Evolutionary conservation across 2,797 vertebrate genomes (phyloP).

Genomic region (Phataginus tricuspis): DNA sequence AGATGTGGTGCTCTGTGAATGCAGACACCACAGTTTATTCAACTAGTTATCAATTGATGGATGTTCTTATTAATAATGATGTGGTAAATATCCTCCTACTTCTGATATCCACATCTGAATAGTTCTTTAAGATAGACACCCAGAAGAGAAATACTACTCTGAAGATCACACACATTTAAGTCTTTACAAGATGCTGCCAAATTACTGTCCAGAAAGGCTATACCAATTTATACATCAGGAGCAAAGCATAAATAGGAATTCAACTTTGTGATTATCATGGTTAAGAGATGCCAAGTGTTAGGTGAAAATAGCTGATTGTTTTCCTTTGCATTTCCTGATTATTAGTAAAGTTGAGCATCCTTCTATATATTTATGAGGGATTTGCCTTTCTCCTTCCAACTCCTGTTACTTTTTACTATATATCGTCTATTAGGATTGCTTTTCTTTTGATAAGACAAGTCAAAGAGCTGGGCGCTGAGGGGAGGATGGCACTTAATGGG

Average conservation of each 20-base stretch:
- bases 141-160: not conserved
- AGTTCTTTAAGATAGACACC: not conserved
- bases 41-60: not conserved
- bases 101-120: not conserved
- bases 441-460: not conserved
- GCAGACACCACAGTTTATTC: not conserved
- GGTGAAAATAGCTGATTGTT: not conserved
- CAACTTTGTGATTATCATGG: not conserved
- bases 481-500: not conserved
- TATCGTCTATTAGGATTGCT: not conserved
- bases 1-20: not conserved
- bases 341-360: not conserved
- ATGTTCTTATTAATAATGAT: not conserved
- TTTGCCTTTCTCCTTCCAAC: conserved; percentile 10
- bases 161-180: not conserved
- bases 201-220: not conserved
- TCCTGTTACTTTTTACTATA: not conserved
- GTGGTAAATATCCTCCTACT: not conserved
- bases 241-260: not conserved
- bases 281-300: not conserved
- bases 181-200: conserved; percentile 22
- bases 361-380: not conserved
- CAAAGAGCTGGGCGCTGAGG: conserved; percentile 17
- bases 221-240: not conserved
- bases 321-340: not conserved